These are phyloP conservation scores for Melospiza georgiana DNA, from an alignment of 2,113 vertebrate species.

Conservation along the genomic window DNA sequence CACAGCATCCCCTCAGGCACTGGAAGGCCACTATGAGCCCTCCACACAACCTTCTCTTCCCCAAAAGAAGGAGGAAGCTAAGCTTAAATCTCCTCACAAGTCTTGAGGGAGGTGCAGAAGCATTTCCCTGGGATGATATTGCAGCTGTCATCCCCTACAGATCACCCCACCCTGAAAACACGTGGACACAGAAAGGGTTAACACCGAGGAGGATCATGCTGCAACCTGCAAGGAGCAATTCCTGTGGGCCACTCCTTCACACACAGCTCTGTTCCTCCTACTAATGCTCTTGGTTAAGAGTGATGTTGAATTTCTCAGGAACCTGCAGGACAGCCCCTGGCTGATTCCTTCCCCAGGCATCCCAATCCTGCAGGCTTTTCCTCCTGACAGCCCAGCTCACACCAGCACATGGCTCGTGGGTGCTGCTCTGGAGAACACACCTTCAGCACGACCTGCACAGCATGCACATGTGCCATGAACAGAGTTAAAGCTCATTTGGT, in stretches of 20 bases:
- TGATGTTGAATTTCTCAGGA: not conserved
- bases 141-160: not conserved
- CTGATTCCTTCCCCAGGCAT: too few species aligned
- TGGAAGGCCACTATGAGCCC: not conserved
- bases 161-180: not conserved
- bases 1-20: not conserved
- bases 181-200: not conserved
- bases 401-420: accelerated
- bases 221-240: not conserved
- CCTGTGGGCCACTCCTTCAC: not conserved
- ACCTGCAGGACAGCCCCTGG: not conserved
- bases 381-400: not conserved
- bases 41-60: not conserved
- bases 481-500: not conserved
- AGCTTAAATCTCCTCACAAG: not conserved
- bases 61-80: not conserved
- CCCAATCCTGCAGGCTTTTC: not conserved
- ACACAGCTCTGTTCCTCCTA: not conserved
- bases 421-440: not conserved
- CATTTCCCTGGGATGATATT: not conserved
- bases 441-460: not conserved
- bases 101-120: not conserved
- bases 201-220: not conserved
- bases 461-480: accelerated
- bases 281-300: not conserved